Evolutionary conservation across 2,797 vertebrate species (phyloP), one percentile per base, ranked within the genome.

Genomic region (Dallia pectoralis): DNA sequence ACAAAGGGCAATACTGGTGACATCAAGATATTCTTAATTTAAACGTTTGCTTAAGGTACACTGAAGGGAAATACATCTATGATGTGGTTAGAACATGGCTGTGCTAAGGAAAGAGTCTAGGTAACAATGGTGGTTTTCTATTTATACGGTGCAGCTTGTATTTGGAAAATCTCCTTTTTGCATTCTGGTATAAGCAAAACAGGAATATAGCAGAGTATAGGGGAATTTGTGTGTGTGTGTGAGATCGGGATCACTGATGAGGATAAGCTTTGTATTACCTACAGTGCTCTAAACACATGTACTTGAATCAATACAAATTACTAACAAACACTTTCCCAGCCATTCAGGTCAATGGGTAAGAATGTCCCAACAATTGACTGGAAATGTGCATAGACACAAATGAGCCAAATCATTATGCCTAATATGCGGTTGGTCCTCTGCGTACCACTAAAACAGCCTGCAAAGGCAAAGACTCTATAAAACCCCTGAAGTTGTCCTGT

Each of bases 21-120:
- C 76, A 77, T 15, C n/a, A n/a, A 7, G 12, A 4, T 29, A 66
- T 67, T 72, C 3, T 82, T 72, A 87, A 84, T 87, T 85, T 74
- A 87, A 88, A 89, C 87, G 27, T n/a, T 66, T 73, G 62, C 32
- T 40, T 18, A 9, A n/a, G 63, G 30, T 7, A 32, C 30, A 65
- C 32, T 33, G n/a, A 40, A 65, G 30, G 32, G 63, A 32, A 9
- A 11, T 19, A 22, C 18, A 22, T 66, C 32, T n/a, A 32, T 48
- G 25, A 18, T 29, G n/a, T 51, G 25, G 29, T 30, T 30, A 19
- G 48, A 49, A 27, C 12, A 47, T 69, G 67, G 82, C 72, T 71
- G 47, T 9, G 22, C 16, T 22, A 69, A 44, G 6, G 73, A 53
- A 69, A 29, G 62, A 32, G 69, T 32, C n/a, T 65, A 61, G 27